phyloP scores from a whole-genome alignment of 2,113 vertebrate species.

The Camelus dromedarius region DNA sequence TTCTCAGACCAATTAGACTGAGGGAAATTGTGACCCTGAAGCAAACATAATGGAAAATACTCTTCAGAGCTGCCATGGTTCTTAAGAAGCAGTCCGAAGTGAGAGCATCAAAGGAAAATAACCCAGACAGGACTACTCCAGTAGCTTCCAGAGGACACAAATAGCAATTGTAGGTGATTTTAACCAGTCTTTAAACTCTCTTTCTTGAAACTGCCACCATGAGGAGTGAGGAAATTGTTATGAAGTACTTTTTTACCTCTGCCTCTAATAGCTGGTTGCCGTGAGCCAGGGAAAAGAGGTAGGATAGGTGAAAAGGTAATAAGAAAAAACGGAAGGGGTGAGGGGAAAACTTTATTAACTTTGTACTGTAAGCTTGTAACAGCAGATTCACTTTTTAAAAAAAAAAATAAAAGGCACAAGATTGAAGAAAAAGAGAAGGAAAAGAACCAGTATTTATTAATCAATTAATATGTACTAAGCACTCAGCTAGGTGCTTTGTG shows the following conservation, averaged over 20 bases:
- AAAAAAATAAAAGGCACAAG: not conserved
- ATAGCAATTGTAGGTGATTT: not conserved
- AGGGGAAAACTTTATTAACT: not conserved
- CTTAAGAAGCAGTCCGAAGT: not conserved
- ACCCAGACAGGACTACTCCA: not conserved
- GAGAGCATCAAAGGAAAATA: not conserved
- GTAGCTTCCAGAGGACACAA: not conserved
- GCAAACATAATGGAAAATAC: not conserved
- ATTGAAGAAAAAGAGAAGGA: not conserved
- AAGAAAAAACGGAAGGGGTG: not conserved
- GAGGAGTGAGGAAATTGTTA: not conserved
- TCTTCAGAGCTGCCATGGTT: not conserved
- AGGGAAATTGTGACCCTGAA: conserved; percentile 7
- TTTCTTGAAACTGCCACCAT: not conserved
- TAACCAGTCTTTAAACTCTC: not conserved
- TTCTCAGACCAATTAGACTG: conserved; percentile 1
- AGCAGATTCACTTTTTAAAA: not conserved
- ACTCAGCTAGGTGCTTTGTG: conserved; percentile 9
- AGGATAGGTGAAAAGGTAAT: not conserved
- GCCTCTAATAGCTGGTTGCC: not conserved
- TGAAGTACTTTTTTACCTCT: not conserved
- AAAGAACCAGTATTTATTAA: not conserved
- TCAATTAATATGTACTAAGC: not conserved
- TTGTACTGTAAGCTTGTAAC: not conserved
- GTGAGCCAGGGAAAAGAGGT: not conserved